These are phyloP conservation scores for Ibidorhyncha struthersii DNA, from an alignment of 2,113 vertebrate species.

Conservation along the genomic window DNA sequence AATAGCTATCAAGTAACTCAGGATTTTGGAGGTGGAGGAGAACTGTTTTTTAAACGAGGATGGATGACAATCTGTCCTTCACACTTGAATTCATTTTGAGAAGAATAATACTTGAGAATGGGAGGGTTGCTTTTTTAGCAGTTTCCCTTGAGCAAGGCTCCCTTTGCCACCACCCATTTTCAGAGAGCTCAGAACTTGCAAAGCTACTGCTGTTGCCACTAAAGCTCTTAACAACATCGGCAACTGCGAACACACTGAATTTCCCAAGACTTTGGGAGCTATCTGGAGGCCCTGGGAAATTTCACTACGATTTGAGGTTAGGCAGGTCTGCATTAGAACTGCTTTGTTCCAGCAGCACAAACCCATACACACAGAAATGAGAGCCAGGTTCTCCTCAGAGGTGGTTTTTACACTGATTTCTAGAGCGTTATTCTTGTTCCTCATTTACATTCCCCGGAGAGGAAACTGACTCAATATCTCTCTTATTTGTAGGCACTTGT, in stretches of 20 bases:
- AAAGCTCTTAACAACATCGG: not conserved
- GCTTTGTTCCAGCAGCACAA: not conserved
- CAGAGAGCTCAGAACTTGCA: not conserved
- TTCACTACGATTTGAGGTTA: not conserved
- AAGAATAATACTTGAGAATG: not conserved
- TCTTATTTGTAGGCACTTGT: slow-evolving; percentile 38
- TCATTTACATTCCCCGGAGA: slow-evolving; percentile 35
- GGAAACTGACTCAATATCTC: slow-evolving; percentile 1
- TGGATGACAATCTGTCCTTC: not conserved
- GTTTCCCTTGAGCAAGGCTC: not conserved
- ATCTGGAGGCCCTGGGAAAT: not conserved
- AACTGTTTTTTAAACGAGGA: not conserved
- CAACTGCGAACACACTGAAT: not conserved
- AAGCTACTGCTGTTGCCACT: not conserved
- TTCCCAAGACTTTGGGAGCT: not conserved
- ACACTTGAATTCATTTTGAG: not conserved
- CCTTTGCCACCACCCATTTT: not conserved
- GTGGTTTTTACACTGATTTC: not conserved
- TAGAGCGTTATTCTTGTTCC: not conserved
- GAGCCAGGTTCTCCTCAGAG: slow-evolving; percentile 13
- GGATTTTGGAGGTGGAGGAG: not conserved
- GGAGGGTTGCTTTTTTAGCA: not conserved
- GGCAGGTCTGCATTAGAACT: not conserved
- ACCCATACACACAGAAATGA: not conserved
- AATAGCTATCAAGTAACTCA: not conserved